phyloP scores from a whole-genome alignment of 92 coral and sea anemone genomes.

The Palythoa caribaeorum region DNA sequence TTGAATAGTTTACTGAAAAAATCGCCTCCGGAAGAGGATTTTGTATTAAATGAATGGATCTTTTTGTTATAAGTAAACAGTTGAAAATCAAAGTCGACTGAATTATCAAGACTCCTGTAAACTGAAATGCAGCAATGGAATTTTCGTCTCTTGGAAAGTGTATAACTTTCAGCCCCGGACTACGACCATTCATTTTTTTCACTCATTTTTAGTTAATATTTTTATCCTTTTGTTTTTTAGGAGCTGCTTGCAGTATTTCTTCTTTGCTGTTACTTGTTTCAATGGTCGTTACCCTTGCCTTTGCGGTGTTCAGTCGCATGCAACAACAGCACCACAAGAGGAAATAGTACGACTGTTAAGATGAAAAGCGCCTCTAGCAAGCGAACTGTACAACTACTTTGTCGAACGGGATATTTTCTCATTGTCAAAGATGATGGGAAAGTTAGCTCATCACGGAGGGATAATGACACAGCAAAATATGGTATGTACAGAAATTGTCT shows the following conservation, averaged over 20 bases:
- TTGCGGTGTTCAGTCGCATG: background rate
- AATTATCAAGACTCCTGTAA: too few species aligned
- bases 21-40: too few species aligned
- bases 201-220: background rate
- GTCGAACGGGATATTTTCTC: constrained; percentile 32
- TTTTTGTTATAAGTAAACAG: too few species aligned
- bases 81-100: too few species aligned
- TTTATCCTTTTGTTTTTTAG: background rate
- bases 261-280: constrained; percentile 7
- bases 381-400: constrained; percentile 9
- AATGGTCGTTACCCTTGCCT: constrained; percentile 1
- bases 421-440: constrained; percentile 21
- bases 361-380: background rate
- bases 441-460: background rate
- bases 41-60: too few species aligned
- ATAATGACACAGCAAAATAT: constrained; percentile 3
- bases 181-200: background rate
- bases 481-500: background rate
- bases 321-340: background rate
- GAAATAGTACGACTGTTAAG: background rate
- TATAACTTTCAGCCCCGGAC: too few species aligned
- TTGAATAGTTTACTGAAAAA: too few species aligned
- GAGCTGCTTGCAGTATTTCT: background rate
- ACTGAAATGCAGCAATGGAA: too few species aligned
- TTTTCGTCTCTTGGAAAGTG: too few species aligned